Evolutionary conservation across 2,797 vertebrate species (phyloP), one percentile per base, ranked within the genome.

Genomic region (Jordanella pulchra): DNA sequence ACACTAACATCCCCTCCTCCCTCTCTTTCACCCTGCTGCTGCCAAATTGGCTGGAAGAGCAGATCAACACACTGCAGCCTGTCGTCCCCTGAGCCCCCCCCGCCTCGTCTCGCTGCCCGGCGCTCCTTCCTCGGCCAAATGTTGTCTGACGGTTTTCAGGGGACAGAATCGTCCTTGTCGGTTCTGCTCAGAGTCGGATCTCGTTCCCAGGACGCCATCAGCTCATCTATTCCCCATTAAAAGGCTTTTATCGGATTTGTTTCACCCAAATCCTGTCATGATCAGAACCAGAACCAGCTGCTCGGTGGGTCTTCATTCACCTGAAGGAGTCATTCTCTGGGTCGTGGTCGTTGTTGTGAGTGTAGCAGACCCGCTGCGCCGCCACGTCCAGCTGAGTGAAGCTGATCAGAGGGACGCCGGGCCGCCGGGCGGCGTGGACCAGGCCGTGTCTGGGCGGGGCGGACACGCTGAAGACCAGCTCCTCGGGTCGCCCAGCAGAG

Each of bases 301-400:
- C 12, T 6, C 21, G 35, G 18, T 1, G 50, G 12, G 25, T 47
- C 39, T n/a, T 48, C 15, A 0, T 71, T 78, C 84, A 97, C 97
- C 96, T 96, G 94, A 96, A 94, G 74, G 91, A 87, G 89, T 97
- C 94, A 27, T 76, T 78, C 65, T 90, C 4, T 0, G 89, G 85
- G 67, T 90, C 82, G 68, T 87, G 95, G 89, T 95, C 95, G 89
- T 96, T 97, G 95, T 97, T 93, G 28, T 94, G 95, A 72, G 94
- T 86, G 68, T 95, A 91, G 78, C 94, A 95, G 82, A 97, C 93
- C 72, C 94, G 91, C 84, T 96, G 95, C 11, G 96, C 96, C 18
- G 95, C 95, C 80, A 97, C 92, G 74, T 98, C 96, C 94, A 96
- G 95, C 94, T 96, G 97, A 50, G 95, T 96, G 93, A 96, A 96